These are phyloP conservation scores for Hydrozoanthus gracilis DNA, from an alignment of 92 coral and sea anemone species.

Conservation along the genomic window DNA sequence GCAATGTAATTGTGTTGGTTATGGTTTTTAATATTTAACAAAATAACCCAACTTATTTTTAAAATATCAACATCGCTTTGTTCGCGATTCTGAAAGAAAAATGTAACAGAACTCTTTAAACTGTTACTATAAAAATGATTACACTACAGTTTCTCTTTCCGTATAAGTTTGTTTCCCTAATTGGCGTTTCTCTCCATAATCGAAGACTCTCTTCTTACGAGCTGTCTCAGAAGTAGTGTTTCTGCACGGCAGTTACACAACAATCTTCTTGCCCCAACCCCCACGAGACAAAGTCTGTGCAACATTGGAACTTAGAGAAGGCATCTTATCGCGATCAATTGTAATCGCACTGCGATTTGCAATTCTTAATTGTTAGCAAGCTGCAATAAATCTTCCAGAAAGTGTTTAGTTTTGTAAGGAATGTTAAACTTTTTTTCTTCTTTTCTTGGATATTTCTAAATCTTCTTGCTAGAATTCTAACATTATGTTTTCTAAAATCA, in stretches of 20 bases:
- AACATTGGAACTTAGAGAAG: not conserved
- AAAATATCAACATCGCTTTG: too few relatives aligned
- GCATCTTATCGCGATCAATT: not conserved
- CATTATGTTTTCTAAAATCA: not conserved
- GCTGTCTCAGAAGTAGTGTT: not conserved
- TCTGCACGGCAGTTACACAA: constrained; percentile 8
- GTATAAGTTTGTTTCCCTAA: not conserved
- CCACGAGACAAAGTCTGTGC: not conserved
- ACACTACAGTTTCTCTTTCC: not conserved
- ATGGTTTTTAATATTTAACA: too few relatives aligned
- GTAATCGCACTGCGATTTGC: constrained; percentile 19
- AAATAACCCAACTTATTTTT: too few relatives aligned
- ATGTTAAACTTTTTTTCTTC: not conserved
- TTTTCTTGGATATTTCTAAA: not conserved
- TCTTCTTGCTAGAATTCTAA: not conserved
- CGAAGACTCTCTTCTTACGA: too few relatives aligned
- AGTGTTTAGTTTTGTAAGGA: not conserved
- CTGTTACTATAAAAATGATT: too few relatives aligned
- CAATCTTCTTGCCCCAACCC: not conserved
- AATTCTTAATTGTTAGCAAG: not conserved
- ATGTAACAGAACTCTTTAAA: too few relatives aligned
- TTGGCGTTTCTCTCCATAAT: too few relatives aligned
- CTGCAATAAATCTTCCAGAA: not conserved
- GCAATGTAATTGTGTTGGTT: too few relatives aligned
- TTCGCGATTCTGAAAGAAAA: too few relatives aligned